phyloP scores from a whole-genome alignment of 2,888 invertebrate species.

The Cephus pygmeus region DNA sequence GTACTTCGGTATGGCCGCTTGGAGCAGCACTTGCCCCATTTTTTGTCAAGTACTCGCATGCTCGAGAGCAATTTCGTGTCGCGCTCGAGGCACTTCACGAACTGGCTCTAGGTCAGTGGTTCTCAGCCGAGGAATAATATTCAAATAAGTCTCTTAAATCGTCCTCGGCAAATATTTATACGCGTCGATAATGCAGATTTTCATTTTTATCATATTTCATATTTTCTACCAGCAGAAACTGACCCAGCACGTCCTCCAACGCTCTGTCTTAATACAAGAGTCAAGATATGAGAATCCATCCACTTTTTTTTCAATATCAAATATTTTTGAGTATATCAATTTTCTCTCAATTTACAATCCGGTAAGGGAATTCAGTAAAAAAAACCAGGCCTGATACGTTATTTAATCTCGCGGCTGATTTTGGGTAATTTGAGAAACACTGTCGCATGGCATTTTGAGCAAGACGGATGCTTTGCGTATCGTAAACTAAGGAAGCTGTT shows the following conservation, averaged over 20 bases:
- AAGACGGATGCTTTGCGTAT: constrained; percentile 13
- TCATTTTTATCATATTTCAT: not conserved
- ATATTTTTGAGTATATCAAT: not conserved
- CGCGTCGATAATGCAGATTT: not conserved
- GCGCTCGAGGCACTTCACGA: constrained; percentile 24
- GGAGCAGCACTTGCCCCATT: constrained; percentile 26
- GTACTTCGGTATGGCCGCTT: constrained; percentile 20
- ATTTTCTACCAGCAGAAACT: not conserved
- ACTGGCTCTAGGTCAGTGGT: constrained; percentile 1
- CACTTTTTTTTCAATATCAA: not conserved
- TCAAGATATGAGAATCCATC: not conserved
- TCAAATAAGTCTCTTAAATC: not conserved
- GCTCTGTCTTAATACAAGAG: not conserved
- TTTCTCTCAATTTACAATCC: not conserved
- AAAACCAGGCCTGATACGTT: not conserved
- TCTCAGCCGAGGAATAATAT: not conserved
- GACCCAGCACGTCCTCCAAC: too few species aligned
- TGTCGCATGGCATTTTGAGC: not conserved
- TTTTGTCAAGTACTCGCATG: constrained; percentile 24
- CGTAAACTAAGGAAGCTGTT: constrained; percentile 21
- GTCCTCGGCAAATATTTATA: not conserved
- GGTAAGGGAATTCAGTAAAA: not conserved
- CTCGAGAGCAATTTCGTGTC: constrained; percentile 34
- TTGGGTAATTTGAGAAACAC: constrained; percentile 1
- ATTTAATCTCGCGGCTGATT: not conserved